phyloP scores from a whole-genome alignment of 92 coral and sea anemone genomes.

The Ricordea florida region DNA sequence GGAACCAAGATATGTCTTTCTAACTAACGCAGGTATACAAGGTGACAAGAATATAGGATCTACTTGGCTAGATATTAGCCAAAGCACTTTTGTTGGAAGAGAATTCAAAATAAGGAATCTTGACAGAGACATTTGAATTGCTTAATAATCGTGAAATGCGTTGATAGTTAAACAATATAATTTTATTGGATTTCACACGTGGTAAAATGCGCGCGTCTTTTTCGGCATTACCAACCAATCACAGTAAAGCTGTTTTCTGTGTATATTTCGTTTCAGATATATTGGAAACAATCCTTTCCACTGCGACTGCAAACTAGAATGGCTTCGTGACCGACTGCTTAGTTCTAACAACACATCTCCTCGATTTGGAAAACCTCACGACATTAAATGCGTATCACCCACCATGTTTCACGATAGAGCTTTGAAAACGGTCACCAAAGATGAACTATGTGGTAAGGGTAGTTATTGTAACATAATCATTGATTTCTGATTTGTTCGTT shows the following conservation, averaged over 20 bases:
- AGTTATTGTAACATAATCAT: background rate
- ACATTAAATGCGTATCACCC: background rate
- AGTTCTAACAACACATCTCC: constrained; percentile 1
- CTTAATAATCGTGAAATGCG: no score
- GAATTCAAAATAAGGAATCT: no score
- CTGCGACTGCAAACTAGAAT: constrained; percentile 43
- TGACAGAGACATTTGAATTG: no score
- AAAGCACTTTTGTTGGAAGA: no score
- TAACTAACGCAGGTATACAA: no score
- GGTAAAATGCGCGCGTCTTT: background rate
- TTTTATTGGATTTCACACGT: no score
- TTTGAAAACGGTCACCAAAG: background rate
- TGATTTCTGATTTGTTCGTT: no score
- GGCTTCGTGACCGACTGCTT: constrained; percentile 18
- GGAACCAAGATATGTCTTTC: no score
- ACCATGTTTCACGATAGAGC: background rate
- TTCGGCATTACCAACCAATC: background rate
- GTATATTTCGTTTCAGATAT: background rate
- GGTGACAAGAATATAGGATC: no score
- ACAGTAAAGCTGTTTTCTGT: background rate
- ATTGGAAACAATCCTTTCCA: constrained; percentile 44
- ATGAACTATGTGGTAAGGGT: constrained; percentile 23
- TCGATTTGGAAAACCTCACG: background rate
- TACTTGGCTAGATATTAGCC: no score
- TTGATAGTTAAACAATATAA: no score